Evolutionary conservation across 2,888 invertebrate species (phyloP), one percentile per base, ranked within the genome.

Genomic region (Leptinotarsa tumamoca): DNA sequence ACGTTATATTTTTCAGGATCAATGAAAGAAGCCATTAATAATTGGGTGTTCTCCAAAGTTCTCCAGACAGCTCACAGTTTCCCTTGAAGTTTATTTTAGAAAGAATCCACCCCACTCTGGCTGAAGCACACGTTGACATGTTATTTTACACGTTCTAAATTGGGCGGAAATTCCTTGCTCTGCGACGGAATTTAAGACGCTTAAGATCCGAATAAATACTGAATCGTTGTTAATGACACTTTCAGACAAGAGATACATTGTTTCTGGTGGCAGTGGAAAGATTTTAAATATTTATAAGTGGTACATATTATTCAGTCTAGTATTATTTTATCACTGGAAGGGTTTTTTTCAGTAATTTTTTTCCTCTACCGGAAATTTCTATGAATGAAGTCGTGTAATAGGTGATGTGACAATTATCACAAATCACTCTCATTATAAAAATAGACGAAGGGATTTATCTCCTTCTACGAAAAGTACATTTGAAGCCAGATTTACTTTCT

Each of bases 111-210:
- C 70, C 70, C 70, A 70, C 70, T 70, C 61, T 70, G 70, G 68
- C 15, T 61, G 49, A 23, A 70, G 58, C 43, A 58, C 70, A 70
- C 70, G 70, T 70, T 70, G 70, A 70, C 70, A 70, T 74, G 77
- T 73, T 77, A 71, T 77, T 73, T 72, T 77, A 77, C 74, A 17
- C 77, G 68, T 72, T 76, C 77, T 77, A 77, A 77, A 73, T 77
- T 69, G 74, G 69, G 74, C 74, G 77, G 77, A 77, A 77, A 77
- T 74, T 74, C 77, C 71, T 74, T 69, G 63, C 67, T 58, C 58
- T 67, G 70, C 67, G 58, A 17, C 68, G 72, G 76, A 77, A 74
- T 77, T 72, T 52, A 67, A 74, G 72, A 74, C 76, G 68, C 68
- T 71, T 56, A 66, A 66, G 68, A 72, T 56, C 69, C 63, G 68